Base-by-base conservation (phyloP, 2,888 invertebrate species). In the Luffia ferchaultella region DNA sequence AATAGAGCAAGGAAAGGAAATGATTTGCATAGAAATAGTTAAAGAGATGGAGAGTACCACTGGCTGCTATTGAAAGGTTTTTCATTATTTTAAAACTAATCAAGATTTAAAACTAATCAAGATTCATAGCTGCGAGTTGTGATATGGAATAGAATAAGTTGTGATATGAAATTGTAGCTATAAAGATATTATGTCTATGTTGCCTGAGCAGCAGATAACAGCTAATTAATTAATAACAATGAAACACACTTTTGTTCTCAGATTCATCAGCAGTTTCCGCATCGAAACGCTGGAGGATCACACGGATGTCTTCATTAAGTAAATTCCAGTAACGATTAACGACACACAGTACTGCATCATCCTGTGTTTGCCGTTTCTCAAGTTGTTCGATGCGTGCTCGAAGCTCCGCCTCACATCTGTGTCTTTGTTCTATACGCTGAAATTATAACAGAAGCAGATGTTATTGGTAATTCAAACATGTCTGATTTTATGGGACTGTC, bases 301-400 rank as follows among this genome's bases (percentile, higher is more conserved):
- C 93, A 57, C 98, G 86, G 58, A 98, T 95, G 71, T 98, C 98
- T 80, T 98, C 98, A 82, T 98, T 98, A 20, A 98, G 85, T 73
- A 96, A 91, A 79, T 96, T 97, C 97, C 97, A 97, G 72, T 96
- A 96, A 42, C 97, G 88, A 82, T 98, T 98, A 7, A 98, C 97
- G 50, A 98, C 97, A 84, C 97, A 98, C 3, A 98, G 86, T 20
- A 99, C 97, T 20, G 97, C 97, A 84, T 99, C 99, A 71, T 98
- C 98, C 70, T 96, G 96, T 7, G 95, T 95, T 74, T 97, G 97
- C 1, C 97, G 86, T 69, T 96, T 96, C 67, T 97, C 97, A 53
- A 97, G 73, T 70, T 97, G 96, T 68, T 97, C 97, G 58, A 97
- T 96, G 55, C 97, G 85, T 53, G 93, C 92, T n/a, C 96, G 88